Conservation (phyloP, 2,888 invertebrate species). For the Osedax frankpressi region DNA sequence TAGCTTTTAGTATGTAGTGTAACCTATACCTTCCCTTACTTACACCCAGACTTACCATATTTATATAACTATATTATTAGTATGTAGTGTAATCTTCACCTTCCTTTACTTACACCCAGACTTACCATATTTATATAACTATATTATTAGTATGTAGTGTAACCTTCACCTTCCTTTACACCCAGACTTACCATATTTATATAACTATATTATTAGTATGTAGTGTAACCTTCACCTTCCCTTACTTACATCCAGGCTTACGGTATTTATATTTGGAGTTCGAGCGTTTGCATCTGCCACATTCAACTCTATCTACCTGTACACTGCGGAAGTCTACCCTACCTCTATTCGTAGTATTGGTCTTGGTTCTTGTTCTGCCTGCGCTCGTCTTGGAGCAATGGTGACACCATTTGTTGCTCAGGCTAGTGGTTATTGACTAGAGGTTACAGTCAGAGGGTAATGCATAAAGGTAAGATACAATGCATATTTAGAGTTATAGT, state of each 20-base stretch:
- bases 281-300: slow-evolving; percentile 39
- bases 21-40: too few relatives aligned
- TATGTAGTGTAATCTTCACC: too few relatives aligned
- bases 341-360: slow-evolving; percentile 75
- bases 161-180: too few relatives aligned
- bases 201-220: neutral
- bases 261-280: slow-evolving; percentile 37
- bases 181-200: neutral
- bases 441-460: too few relatives aligned
- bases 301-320: slow-evolving; percentile 42
- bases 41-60: too few relatives aligned
- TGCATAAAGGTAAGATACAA: too few relatives aligned
- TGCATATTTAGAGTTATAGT: too few relatives aligned
- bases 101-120: too few relatives aligned
- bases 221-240: too few relatives aligned
- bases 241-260: slow-evolving; percentile 31
- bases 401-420: slow-evolving; percentile 84
- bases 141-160: too few relatives aligned
- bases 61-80: neutral
- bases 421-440: too few relatives aligned
- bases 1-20: too few relatives aligned
- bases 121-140: slow-evolving; percentile 36
- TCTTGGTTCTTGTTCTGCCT: slow-evolving; percentile 79
- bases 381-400: slow-evolving; percentile 83
- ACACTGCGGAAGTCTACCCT: slow-evolving; percentile 60